Conservation (phyloP, 92 coral and sea anemone genomes). For the Umimayanthus kanabou region DNA sequence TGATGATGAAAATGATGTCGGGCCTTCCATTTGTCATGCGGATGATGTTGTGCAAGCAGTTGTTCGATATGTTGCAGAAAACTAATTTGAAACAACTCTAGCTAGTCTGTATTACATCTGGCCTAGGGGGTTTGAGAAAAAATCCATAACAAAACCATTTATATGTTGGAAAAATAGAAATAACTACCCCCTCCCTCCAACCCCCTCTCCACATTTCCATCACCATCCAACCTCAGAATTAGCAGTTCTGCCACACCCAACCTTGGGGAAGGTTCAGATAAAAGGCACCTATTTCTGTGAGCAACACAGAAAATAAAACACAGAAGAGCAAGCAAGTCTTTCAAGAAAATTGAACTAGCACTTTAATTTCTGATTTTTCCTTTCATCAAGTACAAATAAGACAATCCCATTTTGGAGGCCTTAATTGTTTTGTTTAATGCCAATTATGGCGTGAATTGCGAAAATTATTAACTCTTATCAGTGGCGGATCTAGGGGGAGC, state of each 20-base stretch:
- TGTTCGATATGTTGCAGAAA: slow-evolving; percentile 49
- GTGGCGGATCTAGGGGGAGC: too few species aligned
- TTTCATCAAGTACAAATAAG: slow-evolving; percentile 4
- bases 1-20: neutral
- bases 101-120: slow-evolving; percentile 45
- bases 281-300: neutral
- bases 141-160: slow-evolving; percentile 26
- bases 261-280: neutral
- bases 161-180: slow-evolving; percentile 22
- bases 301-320: neutral
- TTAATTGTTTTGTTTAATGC: neutral
- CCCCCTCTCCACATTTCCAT: neutral
- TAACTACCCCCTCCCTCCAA: slow-evolving; percentile 5
- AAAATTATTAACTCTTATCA: slow-evolving; percentile 13
- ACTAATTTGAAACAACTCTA: slow-evolving; percentile 34
- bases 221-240: slow-evolving; percentile 12
- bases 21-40: slow-evolving; percentile 1
- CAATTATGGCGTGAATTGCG: slow-evolving; percentile 15
- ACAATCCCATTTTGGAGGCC: slow-evolving; percentile 16
- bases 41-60: slow-evolving; percentile 46
- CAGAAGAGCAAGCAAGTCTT: neutral
- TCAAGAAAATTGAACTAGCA: neutral
- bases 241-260: neutral
- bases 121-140: slow-evolving; percentile 18
- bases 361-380: neutral